Evolutionary conservation across 1,140 invertebrate genomes (phyloP), one percentile per base, ranked within the genome.

Genomic region (Pseudoatta argentina): DNA sequence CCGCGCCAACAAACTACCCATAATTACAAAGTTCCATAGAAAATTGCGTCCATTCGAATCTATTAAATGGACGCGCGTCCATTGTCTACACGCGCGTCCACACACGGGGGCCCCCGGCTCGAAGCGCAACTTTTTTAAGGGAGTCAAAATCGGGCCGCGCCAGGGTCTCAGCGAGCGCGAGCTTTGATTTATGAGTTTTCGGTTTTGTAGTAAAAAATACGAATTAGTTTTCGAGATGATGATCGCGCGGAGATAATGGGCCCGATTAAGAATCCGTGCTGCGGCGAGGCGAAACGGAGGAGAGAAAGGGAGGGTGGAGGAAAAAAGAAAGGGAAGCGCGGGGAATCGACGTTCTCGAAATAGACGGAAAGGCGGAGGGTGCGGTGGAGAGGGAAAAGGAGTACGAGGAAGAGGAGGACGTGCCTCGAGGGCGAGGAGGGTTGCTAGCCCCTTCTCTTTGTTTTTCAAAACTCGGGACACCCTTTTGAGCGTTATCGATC

Each of bases 101-200:
- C 67, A 72, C 67, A 86, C 86, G 77, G 64, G 63, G 83, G 30
- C 76, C 59, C 48, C 27, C 57, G 55, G 39, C 69, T n/a, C 48
- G 39, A 44, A 75, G 87, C 87, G 89, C 76, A 77, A 87, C 87
- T 89, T 78, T 87, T 78, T 91, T 90, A 85, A 91, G 86, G 88
- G 86, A 85, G 81, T 81, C 71, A 86, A 86, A 91, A 89, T 69
- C 76, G 44, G 55, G 73, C 55, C 53, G 10, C 72, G 59, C 44
- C 76, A 18, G 77, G 48, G 75, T 34, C 27, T 55, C 67, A 30
- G 51, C 53, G 66, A 64, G 72, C 81, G 91, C 88, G 89, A 90
- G 91, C 89, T 94, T 94, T 95, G 94, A 95, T 95, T 95, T 95
- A 95, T 95, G 94, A 94, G 93, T 94, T 95, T 95, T 95, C 93